phyloP scores from a whole-genome alignment of 2,888 invertebrate species.

The Spicauda simplicius region DNA sequence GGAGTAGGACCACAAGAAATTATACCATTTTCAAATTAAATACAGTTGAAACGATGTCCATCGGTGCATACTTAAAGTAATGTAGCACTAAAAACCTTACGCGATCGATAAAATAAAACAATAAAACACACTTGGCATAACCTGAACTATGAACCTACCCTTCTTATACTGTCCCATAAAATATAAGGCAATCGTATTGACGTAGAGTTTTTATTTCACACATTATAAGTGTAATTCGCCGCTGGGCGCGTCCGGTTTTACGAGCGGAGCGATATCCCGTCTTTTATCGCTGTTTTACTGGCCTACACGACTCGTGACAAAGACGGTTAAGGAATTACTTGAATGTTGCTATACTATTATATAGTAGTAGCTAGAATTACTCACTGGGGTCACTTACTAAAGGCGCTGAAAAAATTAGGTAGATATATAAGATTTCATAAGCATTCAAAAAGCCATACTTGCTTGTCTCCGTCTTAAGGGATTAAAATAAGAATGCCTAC shows the following conservation, averaged over 20 bases:
- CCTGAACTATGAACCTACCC: slow-evolving; percentile 25
- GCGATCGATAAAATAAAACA: slow-evolving; percentile 10
- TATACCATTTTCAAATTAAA: no score
- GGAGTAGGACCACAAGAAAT: no score
- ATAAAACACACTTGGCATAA: slow-evolving; percentile 19
- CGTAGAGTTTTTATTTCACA: slow-evolving; percentile 67
- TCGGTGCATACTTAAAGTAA: neutral
- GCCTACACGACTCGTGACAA: slow-evolving; percentile 28
- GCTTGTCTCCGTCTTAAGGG: no score
- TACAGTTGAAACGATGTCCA: no score
- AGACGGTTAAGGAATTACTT: slow-evolving; percentile 5
- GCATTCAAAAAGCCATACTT: no score
- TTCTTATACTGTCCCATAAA: slow-evolving; percentile 42
- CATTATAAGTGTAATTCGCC: slow-evolving; percentile 60
- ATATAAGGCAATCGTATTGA: slow-evolving; percentile 65
- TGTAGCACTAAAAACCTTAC: neutral
- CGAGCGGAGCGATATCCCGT: slow-evolving; percentile 22
- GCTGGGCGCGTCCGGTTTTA: slow-evolving; percentile 36
- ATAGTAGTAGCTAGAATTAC: no score
- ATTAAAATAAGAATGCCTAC: no score
- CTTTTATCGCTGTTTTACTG: slow-evolving; percentile 30
- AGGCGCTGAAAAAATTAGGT: no score
- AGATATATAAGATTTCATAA: no score
- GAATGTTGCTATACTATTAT: neutral
- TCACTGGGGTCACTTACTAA: no score